Evolutionary conservation across 2,888 invertebrate species (phyloP), one percentile per base, ranked within the genome.

Genomic region (Balanococcus diminutus): DNA sequence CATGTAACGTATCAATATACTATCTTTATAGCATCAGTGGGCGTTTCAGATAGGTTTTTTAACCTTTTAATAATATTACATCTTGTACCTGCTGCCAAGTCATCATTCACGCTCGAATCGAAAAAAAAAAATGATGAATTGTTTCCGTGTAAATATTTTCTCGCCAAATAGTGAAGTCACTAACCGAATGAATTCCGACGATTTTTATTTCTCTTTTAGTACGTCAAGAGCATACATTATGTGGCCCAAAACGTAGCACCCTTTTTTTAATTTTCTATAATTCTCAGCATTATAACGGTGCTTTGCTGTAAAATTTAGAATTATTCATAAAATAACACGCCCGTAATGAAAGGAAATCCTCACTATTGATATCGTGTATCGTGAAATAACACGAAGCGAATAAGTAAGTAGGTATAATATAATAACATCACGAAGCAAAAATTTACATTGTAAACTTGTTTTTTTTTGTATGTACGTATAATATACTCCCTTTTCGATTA

Each of bases 41-140:
- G 75, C n/a, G 75, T 75, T 32, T 32, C 75, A n/a, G n/a, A 32
- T 31, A 6, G 22, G 32, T 75, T 75, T 75, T n/a, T n/a, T 6
- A 75, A 32, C 75, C 75, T 75, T 75, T 75, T 75, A 75, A 75
- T 75, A 75, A 75, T 75, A 75, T 75, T 75, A 75, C 32, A 75
- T 75, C 75, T 31, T 75, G 22, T 67, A 67, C 28, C 61, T 25
- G 28, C 25, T 67, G 28, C 51, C 28, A 31, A 75, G 32, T 75
- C 75, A 75, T 75, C 75, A 75, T 32, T 75, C 75, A 75, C 19
- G 75, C 19, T 31, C 14, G 19, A 75, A 75, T 75, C 32, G 46
- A 14, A 36, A 39, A 36, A 31, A 72, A n/a, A 81, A 39, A 81
- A 46, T 46, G 81, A 81, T 42, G 46, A 46, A 81, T 46, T 46